Base-by-base conservation (phyloP, 2,113 vertebrate genomes). In the Anhinga anhinga region DNA sequence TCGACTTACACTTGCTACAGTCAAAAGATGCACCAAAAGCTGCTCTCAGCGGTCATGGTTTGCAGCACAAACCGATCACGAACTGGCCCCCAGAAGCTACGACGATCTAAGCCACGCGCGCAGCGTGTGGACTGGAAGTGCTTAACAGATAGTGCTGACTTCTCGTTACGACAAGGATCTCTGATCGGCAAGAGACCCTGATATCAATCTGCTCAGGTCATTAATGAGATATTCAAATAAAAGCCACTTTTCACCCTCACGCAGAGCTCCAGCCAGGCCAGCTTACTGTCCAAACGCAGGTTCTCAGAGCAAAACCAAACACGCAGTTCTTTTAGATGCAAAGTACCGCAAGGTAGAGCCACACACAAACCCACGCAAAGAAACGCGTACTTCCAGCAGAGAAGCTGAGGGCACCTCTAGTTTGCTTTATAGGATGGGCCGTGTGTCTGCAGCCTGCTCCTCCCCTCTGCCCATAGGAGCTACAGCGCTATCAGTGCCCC, bases 41-140 rank as follows among this genome's bases (percentile, higher is more conserved):
- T 2, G 15, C 63, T 44, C 3, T 7, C 40, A 15, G 78, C 27
- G 6, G 0, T 15, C 8, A 6, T 0, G 16, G 49, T 4, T 30
- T 7, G 42, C 34, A 62, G 56, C 85, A 58, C 52, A 45, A 29
- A n/a, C 20, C 4, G 3, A 19, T 1, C 44, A 34, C 2, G 5
- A n/a, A 6, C 61, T 0, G 14, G 50, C 8, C 44, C 47, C 84
- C 82, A 45, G 50, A 32, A 63, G 78, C 55, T 27, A 5, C 4
- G 4, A 4, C 3, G 15, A 7, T 4, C 5, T 5, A 8, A 29
- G 82, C 38, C 67, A 10, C 10, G 3, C 10, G 8, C 0, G 62
- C 58, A 27, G 53, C 26, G 4, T 10, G 6, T 1, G 72, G 13
- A 32, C 32, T 25, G 63, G 56, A 34, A 44, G 32, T 2, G 70